These are phyloP conservation scores for Sinohyriopsis cumingii DNA, from an alignment of 2,888 invertebrate genomes.

Conservation along the genomic window DNA sequence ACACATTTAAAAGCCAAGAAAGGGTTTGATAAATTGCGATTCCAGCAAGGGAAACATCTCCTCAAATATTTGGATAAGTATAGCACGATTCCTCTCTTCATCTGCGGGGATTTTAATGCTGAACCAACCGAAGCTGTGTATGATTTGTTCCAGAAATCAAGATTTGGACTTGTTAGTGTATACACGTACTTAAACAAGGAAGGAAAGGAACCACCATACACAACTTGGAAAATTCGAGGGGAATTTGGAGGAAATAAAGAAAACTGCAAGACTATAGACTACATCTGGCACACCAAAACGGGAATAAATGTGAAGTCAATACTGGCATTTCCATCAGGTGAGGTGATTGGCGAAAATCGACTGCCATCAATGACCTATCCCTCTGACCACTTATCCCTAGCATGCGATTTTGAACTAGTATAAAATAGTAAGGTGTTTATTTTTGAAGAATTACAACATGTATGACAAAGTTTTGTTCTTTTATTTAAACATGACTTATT, in stretches of 20 bases:
- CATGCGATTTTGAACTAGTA: constrained; percentile 54
- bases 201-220: constrained; percentile 80
- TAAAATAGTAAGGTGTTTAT: background rate
- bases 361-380: constrained; percentile 82
- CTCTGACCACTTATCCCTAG: constrained; percentile 84
- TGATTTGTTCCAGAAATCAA: constrained; percentile 73
- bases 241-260: constrained; percentile 73
- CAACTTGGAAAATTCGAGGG: constrained; percentile 83
- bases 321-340: constrained; percentile 78
- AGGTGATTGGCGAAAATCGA: constrained; percentile 79
- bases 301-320: constrained; percentile 76
- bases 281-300: constrained; percentile 72
- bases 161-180: constrained; percentile 63
- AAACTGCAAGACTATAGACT: constrained; percentile 83
- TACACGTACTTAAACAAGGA: constrained; percentile 62
- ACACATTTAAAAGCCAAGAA: constrained; percentile 84
- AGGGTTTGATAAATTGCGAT: constrained; percentile 71
- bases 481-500: too few species aligned
- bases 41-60: constrained; percentile 56
- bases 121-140: constrained; percentile 83
- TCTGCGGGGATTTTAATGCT: constrained; percentile 86
- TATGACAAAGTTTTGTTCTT: too few species aligned
- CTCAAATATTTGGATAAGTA: constrained; percentile 41
- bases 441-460: too few species aligned
- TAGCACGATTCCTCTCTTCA: constrained; percentile 74